A percentile compares a stretch with the other conserved stretches of the same genome.
phyloP scores from a whole-genome alignment of 2,888 invertebrate genomes.

The Callyntrura guangdongensis region DNA sequence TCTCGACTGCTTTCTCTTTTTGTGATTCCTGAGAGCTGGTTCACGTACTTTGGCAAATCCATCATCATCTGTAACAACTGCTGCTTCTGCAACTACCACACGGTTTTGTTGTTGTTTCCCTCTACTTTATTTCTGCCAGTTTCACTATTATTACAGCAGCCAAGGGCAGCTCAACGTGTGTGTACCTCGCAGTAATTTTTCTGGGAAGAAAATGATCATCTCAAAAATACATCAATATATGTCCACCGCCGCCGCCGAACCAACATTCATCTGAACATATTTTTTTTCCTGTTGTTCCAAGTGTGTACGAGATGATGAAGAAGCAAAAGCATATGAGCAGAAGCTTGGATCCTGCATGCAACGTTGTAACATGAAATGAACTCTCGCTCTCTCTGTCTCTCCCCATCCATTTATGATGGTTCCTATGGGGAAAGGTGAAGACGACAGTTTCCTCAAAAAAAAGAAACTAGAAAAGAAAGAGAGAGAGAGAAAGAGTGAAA shows the following conservation, averaged over 20 bases:
- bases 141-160: constrained; percentile 1
- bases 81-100: constrained; percentile 3
- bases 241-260: constrained; percentile 52
- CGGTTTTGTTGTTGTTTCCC: neutral
- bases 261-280: constrained; percentile 7
- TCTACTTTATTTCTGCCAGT: neutral
- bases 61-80: constrained; percentile 77
- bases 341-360: constrained; percentile 51
- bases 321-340: neutral
- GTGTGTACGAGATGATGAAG: constrained; percentile 22
- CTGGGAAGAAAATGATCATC: constrained; percentile 69
- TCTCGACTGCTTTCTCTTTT: constrained; percentile 47
- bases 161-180: too few species aligned
- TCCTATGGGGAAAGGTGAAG: constrained; percentile 21
- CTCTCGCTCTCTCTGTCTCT: neutral
- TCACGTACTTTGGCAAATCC: constrained; percentile 72
- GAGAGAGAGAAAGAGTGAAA: constrained; percentile 49
- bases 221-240: constrained; percentile 79
- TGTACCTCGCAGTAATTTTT: constrained; percentile 35
- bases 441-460: constrained; percentile 41
- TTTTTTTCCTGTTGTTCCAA: neutral
- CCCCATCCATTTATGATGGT: neutral
- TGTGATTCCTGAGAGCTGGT: constrained; percentile 61
- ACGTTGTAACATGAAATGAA: constrained; percentile 35
- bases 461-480: constrained; percentile 20